phyloP scores from a whole-genome alignment of 2,888 invertebrate genomes.

The Oligia latruncula region DNA sequence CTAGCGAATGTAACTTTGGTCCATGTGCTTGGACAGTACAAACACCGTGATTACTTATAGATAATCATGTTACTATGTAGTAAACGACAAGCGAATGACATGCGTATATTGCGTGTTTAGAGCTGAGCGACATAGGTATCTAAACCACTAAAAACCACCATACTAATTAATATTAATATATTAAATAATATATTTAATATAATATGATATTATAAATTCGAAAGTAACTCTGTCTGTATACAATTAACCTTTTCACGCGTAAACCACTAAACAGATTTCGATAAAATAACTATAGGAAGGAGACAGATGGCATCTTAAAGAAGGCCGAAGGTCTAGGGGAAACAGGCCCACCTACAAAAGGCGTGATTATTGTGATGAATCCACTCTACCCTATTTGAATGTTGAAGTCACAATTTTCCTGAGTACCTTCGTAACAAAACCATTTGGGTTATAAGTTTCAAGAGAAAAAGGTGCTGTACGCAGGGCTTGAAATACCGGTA shows the following conservation, averaged over 20 bases:
- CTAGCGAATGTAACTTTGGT: constrained; percentile 46
- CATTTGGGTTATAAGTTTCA: too few relatives aligned
- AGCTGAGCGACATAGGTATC: background rate
- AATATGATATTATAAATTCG: too few relatives aligned
- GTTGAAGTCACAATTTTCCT: too few relatives aligned
- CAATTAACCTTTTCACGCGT: too few relatives aligned
- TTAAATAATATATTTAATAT: too few relatives aligned
- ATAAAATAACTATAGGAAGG: background rate
- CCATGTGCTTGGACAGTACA: constrained; percentile 43
- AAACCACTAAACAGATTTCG: background rate
- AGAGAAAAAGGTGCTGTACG: too few relatives aligned
- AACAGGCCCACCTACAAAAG: too few relatives aligned
- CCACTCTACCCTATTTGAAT: too few relatives aligned
- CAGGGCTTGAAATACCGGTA: too few relatives aligned
- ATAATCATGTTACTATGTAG: constrained; percentile 2
- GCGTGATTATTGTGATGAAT: too few relatives aligned
- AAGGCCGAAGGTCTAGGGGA: background rate
- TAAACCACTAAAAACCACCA: background rate
- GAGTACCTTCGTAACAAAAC: too few relatives aligned
- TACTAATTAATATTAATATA: background rate
- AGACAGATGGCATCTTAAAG: background rate
- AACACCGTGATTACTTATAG: constrained; percentile 3
- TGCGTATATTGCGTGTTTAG: constrained; percentile 2
- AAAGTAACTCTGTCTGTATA: too few relatives aligned
- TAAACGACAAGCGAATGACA: constrained; percentile 18